Base-by-base conservation (phyloP, 2,113 vertebrate species). In the Paralichthys olivaceus region DNA sequence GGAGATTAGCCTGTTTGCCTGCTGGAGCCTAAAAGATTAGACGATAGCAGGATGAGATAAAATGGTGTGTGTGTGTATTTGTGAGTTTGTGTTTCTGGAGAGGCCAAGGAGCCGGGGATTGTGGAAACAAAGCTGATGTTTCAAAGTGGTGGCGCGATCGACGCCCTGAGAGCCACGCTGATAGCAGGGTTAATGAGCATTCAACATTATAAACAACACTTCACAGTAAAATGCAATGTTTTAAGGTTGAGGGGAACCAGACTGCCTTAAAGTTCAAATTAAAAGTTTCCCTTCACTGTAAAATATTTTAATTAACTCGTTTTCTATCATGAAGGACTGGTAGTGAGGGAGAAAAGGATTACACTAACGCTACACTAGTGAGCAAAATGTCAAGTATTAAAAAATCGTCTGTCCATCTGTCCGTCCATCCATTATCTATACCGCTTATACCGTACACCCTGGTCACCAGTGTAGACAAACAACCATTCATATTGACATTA, bases 1-100 rank as follows among this genome's bases (percentile, higher is more conserved):
- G 81, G 72, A 85, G 86, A 89, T 92, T 90, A 90, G 69, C 37
- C 75, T 77, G 86, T 84, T 90, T 88, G 69, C 81, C 73, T 40
- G 81, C 59, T 64, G 79, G 60, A 87, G 81, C 84, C 75, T 72
- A 63, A 71, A 64, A 85, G 86, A 89, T 92, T 76, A 86, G 69
- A 71, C 43, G 59, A 85, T 75, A 75, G 82, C 56, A 60, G 63
- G 60, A 76, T 71, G 57, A 85, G 87, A 92, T 91, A 85, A 90
- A 62, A 77, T 7, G 43, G 69, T 85, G 65, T 79, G 56, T 69
- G 60, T 85, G 59, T 79, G 47, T 69, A 56, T 75, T 43, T 81
- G 66, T 55, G 75, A 51, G 81, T 57, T 47, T 86, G 77, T 62
- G 79, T 77, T 67, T 78, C 43, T 53, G 40, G 66, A 59, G 62